A percentile compares a stretch with the other conserved stretches of the same genome.
phyloP scores from a whole-genome alignment of 2,888 invertebrate species.

The Morpho achilles region DNA sequence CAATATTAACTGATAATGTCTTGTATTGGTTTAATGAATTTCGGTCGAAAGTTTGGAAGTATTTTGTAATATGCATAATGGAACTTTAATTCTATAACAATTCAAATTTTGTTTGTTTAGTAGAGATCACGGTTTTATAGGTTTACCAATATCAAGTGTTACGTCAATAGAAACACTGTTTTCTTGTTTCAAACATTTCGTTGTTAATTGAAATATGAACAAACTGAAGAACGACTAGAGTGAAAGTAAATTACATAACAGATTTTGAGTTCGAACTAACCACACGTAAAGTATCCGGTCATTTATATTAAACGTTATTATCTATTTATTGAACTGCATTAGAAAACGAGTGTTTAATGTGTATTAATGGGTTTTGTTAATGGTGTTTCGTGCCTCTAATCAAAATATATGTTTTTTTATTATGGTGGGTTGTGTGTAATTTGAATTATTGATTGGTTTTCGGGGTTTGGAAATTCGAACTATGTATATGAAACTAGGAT shows the following conservation, averaged over 20 bases:
- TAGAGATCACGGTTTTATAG: too few species aligned
- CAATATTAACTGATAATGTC: too few species aligned
- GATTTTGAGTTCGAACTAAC: slow-evolving; percentile 35
- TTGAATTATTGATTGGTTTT: slow-evolving; percentile 7
- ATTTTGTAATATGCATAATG: too few species aligned
- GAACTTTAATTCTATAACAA: too few species aligned
- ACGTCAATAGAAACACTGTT: slow-evolving; percentile 41
- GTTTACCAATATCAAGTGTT: too few species aligned
- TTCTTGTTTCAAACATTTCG: slow-evolving; percentile 44
- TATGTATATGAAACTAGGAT: too few species aligned
- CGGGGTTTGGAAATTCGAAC: too few species aligned
- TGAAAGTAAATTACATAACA: slow-evolving; percentile 61
- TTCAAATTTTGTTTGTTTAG: too few species aligned
- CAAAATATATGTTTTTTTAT: slow-evolving; percentile 8
- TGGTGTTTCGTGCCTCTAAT: slow-evolving; percentile 2
- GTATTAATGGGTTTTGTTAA: slow-evolving; percentile 13
- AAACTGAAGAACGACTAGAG: slow-evolving; percentile 46
- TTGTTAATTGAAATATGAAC: slow-evolving; percentile 65
- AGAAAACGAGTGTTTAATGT: slow-evolving; percentile 7
- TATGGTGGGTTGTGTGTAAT: slow-evolving; percentile 1
- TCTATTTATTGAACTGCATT: slow-evolving; percentile 9
- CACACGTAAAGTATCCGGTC: slow-evolving; percentile 31
- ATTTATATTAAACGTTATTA: slow-evolving; percentile 21
- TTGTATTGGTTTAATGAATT: too few species aligned
- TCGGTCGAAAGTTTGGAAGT: too few species aligned